These are phyloP conservation scores for Camponotus vicinus DNA, from an alignment of 1,140 invertebrate genomes.

Conservation along the genomic window DNA sequence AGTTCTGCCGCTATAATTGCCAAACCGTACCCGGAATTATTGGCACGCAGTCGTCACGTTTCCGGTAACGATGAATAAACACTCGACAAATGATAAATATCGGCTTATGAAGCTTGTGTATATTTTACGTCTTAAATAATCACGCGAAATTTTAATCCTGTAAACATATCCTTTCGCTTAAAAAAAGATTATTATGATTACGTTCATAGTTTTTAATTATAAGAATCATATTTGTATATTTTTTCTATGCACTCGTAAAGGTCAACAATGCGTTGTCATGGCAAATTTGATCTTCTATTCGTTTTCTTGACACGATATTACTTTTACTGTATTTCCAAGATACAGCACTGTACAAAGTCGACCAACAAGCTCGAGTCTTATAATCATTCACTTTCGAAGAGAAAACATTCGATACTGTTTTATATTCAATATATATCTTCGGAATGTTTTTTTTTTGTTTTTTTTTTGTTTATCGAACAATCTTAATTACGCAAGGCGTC, in stretches of 20 bases:
- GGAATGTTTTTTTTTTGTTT: background rate
- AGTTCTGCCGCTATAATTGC: conserved; percentile 13
- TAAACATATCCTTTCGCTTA: background rate
- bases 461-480: conserved; percentile 23
- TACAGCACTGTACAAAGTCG: background rate
- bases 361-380: background rate
- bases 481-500: background rate
- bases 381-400: background rate
- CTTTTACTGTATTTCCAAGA: background rate
- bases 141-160: background rate
- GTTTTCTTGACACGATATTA: background rate
- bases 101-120: background rate
- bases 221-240: background rate
- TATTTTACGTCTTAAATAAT: background rate
- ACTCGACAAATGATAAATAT: background rate
- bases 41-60: background rate
- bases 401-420: background rate
- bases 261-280: background rate
- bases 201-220: background rate
- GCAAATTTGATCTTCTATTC: background rate
- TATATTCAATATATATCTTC: background rate
- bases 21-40: conserved; percentile 38
- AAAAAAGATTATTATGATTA: conserved; percentile 9
- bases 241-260: background rate
- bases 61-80: conserved; percentile 11